phyloP scores from a whole-genome alignment of 1,140 invertebrate species.

The Hylyphantes graminicola region DNA sequence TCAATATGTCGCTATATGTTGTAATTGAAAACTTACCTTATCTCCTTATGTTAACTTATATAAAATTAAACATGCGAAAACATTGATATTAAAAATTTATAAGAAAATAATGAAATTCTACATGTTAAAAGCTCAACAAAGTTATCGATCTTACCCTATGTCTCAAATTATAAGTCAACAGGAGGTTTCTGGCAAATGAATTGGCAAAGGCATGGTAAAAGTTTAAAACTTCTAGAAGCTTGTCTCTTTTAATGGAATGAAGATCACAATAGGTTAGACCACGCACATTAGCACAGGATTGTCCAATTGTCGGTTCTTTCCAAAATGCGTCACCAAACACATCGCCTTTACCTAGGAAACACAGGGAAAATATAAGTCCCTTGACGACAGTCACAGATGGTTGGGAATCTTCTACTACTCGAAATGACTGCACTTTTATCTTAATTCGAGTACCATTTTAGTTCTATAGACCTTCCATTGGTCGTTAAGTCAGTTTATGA shows the following conservation, averaged over 20 bases:
- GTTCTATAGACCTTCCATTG: too few species aligned
- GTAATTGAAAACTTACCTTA: too few species aligned
- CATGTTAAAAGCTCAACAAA: not conserved
- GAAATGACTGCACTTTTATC: too few species aligned
- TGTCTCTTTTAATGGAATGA: slow-evolving; percentile 97
- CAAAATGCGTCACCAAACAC: slow-evolving; percentile 99
- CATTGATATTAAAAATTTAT: too few species aligned
- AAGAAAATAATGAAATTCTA: too few species aligned
- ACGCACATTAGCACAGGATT: slow-evolving; percentile 98
- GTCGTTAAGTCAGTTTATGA: too few species aligned
- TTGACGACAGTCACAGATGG: too few species aligned
- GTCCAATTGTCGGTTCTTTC: slow-evolving; percentile 95
- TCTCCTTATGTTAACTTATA: too few species aligned
- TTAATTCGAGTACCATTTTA: too few species aligned
- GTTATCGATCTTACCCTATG: slow-evolving; percentile 79
- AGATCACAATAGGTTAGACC: slow-evolving; percentile 99
- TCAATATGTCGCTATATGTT: too few species aligned
- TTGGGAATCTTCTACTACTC: too few species aligned
- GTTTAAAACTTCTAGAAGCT: slow-evolving; percentile 95
- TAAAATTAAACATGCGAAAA: too few species aligned
- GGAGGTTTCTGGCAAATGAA: slow-evolving; percentile 97
- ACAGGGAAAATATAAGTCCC: not conserved
- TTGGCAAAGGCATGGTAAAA: slow-evolving; percentile 99
- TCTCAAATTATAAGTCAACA: slow-evolving; percentile 97
- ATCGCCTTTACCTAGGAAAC: slow-evolving; percentile 89